Percentiles rank a stretch among this genome's conserved stretches.
These are phyloP conservation scores for Hydrolagus affinis DNA, from an alignment of 2,113 vertebrate species.

Conservation along the genomic window DNA sequence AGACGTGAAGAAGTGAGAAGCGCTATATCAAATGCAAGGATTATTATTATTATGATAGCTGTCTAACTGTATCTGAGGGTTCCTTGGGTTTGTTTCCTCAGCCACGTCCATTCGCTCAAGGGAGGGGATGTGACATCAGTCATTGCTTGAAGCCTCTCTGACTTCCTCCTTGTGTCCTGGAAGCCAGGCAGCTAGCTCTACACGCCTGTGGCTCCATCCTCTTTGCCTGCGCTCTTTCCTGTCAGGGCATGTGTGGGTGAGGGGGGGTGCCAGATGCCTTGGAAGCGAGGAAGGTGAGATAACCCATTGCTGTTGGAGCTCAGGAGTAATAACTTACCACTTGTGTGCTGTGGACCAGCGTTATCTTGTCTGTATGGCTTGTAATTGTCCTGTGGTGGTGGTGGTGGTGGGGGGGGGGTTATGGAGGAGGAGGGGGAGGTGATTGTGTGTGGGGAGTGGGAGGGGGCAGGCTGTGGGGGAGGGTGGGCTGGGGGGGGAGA, in stretches of 20 bases:
- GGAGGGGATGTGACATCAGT: constrained; percentile 1
- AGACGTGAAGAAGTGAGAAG: too few relatives aligned
- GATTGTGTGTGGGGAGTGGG: too few relatives aligned
- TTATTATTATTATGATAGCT: too few relatives aligned
- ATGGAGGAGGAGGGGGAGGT: too few relatives aligned
- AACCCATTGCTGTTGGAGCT: neutral
- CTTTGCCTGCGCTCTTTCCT: neutral
- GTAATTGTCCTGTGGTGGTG: neutral
- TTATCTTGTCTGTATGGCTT: neutral
- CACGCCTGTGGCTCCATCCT: neutral
- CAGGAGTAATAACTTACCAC: neutral
- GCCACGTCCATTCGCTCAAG: neutral
- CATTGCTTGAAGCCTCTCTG: neutral
- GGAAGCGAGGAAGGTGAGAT: neutral
- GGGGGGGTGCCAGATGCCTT: too few relatives aligned
- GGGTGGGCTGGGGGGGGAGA: too few relatives aligned
- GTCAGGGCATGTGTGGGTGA: too few relatives aligned
- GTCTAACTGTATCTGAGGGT: too few relatives aligned
- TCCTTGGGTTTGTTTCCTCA: neutral
- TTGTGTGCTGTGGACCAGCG: neutral
- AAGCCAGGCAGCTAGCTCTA: neutral
- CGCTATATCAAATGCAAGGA: too few relatives aligned
- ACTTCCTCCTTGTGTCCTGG: constrained; percentile 8
- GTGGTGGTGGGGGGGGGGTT: too few relatives aligned
- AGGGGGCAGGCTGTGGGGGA: too few relatives aligned